Evolutionary conservation across 1,140 invertebrate genomes (phyloP), one percentile per base, ranked within the genome.

Genomic region (Spodoptera litura): DNA sequence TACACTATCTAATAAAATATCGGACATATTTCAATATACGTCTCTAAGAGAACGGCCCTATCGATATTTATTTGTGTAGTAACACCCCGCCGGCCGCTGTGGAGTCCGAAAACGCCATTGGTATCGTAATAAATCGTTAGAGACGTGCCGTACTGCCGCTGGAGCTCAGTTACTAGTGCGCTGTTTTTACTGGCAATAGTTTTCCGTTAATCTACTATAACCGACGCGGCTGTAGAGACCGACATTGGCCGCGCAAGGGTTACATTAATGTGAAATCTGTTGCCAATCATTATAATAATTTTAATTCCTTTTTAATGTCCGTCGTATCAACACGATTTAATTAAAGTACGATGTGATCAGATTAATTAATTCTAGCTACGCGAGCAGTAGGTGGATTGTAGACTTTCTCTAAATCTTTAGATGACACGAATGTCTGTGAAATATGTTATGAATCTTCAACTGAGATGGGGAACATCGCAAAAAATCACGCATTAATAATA

Each of bases 41-140:
- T 78, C 77, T 81, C 72, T 83, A 79, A 79, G 76, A 86, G 80
- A 81, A 78, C 73, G 78, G 78, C 74, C 80, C 77, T 81, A 75
- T 80, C 78, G 83, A 85, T 86, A 88, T 90, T 89, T 90, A 91
- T 90, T 89, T 87, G 83, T 85, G 81, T 84, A 86, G 85, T 88
- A 90, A 86, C 87, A 86, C 80, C 83, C 81, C 70, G 72, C 74
- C 79, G 83, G 83, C 81, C 84, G 82, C 79, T 76, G 64, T 76
- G 83, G 82, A 82, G 78, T 81, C 76, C 82, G 84, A 83, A 86
- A 84, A 83, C 87, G 83, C 78, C 82, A 85, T 85, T 87, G 84
- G 80, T 83, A 87, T 85, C 83, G 86, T 81, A 85, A 92, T 92
- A 92, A 89, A 90, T 89, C 86, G 86, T 84, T 79, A 85, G 73